These are phyloP conservation scores for Archips crataeganus DNA, from an alignment of 2,888 invertebrate genomes.

Conservation along the genomic window DNA sequence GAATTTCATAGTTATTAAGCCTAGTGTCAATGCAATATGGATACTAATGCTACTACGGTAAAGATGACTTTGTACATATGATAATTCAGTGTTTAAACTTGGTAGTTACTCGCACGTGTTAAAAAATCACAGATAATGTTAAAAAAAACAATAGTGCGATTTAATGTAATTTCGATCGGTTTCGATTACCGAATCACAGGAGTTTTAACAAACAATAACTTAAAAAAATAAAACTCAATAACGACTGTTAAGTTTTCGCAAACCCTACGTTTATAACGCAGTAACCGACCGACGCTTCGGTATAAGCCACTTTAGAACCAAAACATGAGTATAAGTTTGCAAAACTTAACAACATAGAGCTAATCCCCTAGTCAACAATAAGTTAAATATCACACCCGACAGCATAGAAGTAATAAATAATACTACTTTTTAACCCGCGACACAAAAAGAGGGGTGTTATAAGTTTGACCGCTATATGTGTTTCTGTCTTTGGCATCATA, in stretches of 20 bases:
- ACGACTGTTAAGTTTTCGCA: background rate
- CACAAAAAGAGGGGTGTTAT: too few species aligned
- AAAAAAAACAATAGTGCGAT: background rate
- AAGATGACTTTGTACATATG: constrained; percentile 32
- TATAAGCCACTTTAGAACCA: too few species aligned
- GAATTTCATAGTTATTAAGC: background rate
- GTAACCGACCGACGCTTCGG: background rate
- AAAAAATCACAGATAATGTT: background rate
- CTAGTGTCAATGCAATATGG: constrained; percentile 16
- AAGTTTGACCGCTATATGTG: too few species aligned
- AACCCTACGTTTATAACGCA: background rate
- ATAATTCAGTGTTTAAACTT: constrained; percentile 20
- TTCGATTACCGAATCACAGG: background rate
- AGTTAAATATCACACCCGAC: constrained; percentile 26
- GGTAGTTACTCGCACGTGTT: background rate
- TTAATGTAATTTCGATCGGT: background rate
- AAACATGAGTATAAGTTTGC: background rate
- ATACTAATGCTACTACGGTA: constrained; percentile 12
- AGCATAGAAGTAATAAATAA: constrained; percentile 20
- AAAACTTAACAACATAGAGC: background rate
- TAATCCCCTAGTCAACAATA: constrained; percentile 29
- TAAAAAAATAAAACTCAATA: background rate
- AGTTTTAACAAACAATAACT: constrained; percentile 1
- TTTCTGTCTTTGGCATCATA: too few species aligned
- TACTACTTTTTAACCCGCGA: background rate